phyloP scores from a whole-genome alignment of 2,113 vertebrate species.

The Podilymbus podiceps region DNA sequence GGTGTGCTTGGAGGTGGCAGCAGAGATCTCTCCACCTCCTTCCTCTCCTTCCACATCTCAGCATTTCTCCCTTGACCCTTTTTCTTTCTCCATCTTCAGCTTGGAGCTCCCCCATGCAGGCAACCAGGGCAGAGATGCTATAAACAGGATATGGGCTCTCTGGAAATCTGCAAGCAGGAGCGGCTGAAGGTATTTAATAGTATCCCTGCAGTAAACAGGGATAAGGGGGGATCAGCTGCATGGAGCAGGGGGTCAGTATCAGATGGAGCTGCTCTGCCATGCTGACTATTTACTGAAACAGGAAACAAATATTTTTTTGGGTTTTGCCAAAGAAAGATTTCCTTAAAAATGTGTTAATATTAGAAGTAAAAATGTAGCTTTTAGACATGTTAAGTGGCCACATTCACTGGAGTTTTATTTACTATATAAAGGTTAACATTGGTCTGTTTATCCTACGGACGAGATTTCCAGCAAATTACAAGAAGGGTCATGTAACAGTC shows the following conservation, averaged over 20 bases:
- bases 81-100: neutral
- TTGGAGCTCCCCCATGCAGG: neutral
- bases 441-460: constrained; percentile 57
- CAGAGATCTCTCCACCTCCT: neutral
- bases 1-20: neutral
- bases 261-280: constrained; percentile 10
- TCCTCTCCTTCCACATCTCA: neutral
- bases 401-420: constrained; percentile 62
- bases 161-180: constrained; percentile 19
- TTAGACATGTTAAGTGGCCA: constrained; percentile 49
- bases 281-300: constrained; percentile 24
- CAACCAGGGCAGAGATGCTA: neutral
- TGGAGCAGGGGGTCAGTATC: neutral
- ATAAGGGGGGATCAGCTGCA: constrained; percentile 52
- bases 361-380: constrained; percentile 59
- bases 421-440: constrained; percentile 59
- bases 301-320: constrained; percentile 49
- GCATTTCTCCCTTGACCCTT: neutral
- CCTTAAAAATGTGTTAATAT: constrained; percentile 67
- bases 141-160: constrained; percentile 57
- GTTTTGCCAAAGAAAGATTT: constrained; percentile 50
- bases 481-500: constrained; percentile 69
- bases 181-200: constrained; percentile 8
- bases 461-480: constrained; percentile 68
- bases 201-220: constrained; percentile 39